Evolutionary conservation across 30 jellyfish, hydroid and myxozoan species (phyloP).

Genomic region (Turritopsis rubra): DNA sequence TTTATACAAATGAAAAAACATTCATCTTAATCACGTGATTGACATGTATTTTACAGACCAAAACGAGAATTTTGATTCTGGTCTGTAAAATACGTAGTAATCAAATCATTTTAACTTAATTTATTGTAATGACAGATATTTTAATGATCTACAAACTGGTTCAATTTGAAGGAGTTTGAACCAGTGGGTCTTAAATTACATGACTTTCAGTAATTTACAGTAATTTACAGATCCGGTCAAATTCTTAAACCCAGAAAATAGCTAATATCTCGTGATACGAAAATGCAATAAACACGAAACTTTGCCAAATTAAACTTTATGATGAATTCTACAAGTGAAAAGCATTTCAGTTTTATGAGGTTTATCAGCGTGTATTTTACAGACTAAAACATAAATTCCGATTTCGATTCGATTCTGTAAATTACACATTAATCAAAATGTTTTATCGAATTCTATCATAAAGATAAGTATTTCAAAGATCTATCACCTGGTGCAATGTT

Average conservation of each 20-base stretch:
- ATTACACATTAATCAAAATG: no score
- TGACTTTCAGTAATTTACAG: background rate
- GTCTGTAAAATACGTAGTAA: background rate
- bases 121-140: background rate
- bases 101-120: background rate
- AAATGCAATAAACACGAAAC: background rate
- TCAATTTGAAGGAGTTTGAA: background rate
- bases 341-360: no score
- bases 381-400: no score
- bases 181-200: constrained; percentile 4
- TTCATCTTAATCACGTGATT: background rate
- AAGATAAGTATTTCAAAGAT: no score
- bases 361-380: no score
- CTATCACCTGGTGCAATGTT: no score
- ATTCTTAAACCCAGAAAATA: background rate
- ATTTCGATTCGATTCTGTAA: no score
- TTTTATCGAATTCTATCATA: no score
- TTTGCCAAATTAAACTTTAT: no score
- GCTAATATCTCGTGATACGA: background rate
- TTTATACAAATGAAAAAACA: no score
- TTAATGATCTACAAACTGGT: background rate
- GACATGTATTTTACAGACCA: background rate
- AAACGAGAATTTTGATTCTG: constrained; percentile 5
- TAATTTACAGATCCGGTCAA: background rate
- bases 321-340: no score